A percentile compares a stretch with the other conserved stretches of the same genome.
These are phyloP conservation scores for Drosophila gaucha DNA, from an alignment of 2,888 invertebrate species.

Conservation along the genomic window DNA sequence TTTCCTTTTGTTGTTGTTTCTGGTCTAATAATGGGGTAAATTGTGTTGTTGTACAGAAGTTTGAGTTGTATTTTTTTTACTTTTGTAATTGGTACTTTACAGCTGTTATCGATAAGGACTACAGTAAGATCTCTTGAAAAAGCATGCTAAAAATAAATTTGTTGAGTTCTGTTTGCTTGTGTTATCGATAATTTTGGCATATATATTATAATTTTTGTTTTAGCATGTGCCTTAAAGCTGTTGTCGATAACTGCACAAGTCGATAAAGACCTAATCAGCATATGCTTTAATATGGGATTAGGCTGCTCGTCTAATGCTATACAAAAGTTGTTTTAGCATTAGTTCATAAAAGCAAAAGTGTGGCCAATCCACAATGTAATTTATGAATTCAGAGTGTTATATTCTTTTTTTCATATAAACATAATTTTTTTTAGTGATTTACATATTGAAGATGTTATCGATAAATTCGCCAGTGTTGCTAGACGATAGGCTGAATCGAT, in stretches of 20 bases:
- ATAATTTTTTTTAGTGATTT: not conserved
- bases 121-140: not conserved
- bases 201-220: too few species aligned
- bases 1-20: not conserved
- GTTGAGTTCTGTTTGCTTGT: not conserved
- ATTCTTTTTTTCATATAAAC: not conserved
- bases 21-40: conserved; percentile 22
- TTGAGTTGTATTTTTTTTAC: conserved; percentile 52
- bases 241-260: conserved; percentile 1
- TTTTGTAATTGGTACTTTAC: conserved; percentile 71
- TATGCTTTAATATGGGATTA: too few species aligned
- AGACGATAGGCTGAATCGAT: too few species aligned
- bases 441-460: too few species aligned
- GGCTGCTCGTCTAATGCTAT: too few species aligned
- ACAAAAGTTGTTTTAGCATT: too few species aligned
- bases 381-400: too few species aligned
- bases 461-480: too few species aligned
- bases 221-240: not conserved
- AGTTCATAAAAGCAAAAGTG: too few species aligned
- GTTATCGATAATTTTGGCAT: too few species aligned
- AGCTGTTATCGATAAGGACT: conserved; percentile 40
- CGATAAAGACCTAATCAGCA: too few species aligned
- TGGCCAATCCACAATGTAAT: too few species aligned
- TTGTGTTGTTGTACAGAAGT: conserved; percentile 14
- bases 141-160: not conserved